Evolutionary conservation across 2,113 vertebrate species (phyloP).

Genomic region (Paramisgurnus dabryanus): DNA sequence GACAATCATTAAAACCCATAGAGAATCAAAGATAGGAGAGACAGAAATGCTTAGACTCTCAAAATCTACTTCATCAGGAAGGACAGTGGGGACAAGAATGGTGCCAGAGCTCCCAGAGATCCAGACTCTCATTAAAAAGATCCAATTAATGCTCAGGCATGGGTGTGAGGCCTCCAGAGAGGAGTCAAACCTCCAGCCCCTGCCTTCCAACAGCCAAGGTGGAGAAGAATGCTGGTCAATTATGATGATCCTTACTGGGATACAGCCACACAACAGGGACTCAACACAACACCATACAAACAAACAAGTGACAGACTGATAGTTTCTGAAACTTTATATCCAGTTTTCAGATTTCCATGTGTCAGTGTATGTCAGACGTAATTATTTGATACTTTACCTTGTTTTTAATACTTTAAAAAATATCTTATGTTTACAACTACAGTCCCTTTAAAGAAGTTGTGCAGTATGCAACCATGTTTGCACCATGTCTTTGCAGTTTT

Average conservation of each 20-base stretch:
- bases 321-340: slow-evolving; percentile 15
- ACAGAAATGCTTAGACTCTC: slow-evolving; percentile 37
- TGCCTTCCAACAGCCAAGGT: background rate
- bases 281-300: background rate
- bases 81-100: slow-evolving; percentile 11
- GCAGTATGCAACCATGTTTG: too few relatives aligned
- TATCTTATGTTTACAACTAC: too few relatives aligned
- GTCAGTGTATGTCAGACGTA: too few relatives aligned
- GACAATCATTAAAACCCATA: background rate
- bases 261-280: slow-evolving; percentile 11
- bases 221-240: slow-evolving; percentile 30
- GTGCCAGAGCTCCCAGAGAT: slow-evolving; percentile 21
- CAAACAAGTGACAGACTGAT: slow-evolving; percentile 8
- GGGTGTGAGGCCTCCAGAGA: slow-evolving; percentile 23
- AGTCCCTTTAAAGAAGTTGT: too few relatives aligned
- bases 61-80: slow-evolving; percentile 36
- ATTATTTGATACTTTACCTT: too few relatives aligned
- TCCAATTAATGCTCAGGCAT: slow-evolving; percentile 37
- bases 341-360: background rate
- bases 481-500: too few relatives aligned
- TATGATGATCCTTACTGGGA: slow-evolving; percentile 21
- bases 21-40: background rate
- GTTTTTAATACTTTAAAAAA: too few relatives aligned
- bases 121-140: slow-evolving; percentile 34
- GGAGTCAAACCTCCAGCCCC: background rate